Conservation (phyloP, 37 sponge, comb jelly and placozoan species). For the Beroe forskalii region DNA sequence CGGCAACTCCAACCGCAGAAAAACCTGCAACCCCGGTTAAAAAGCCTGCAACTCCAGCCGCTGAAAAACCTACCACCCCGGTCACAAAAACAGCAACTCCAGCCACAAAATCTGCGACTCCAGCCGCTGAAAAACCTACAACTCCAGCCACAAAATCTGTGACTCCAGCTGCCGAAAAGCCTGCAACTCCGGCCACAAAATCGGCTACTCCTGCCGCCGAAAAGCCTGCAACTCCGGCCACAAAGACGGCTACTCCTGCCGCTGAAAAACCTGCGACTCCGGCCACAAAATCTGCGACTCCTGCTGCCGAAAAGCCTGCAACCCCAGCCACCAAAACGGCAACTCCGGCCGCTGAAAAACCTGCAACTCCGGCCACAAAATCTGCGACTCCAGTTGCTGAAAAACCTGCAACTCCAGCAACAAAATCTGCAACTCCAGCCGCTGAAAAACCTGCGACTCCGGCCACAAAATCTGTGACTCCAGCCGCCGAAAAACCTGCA, state of each 20-base stretch:
- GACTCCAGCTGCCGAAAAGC: constrained; percentile 31
- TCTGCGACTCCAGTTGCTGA: too few species aligned
- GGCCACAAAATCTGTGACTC: too few species aligned
- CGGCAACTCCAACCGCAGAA: background rate
- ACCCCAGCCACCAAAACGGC: too few species aligned
- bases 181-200: constrained; percentile 41
- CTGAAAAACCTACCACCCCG: constrained; percentile 1
- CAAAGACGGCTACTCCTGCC: constrained; percentile 32
- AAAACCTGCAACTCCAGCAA: too few species aligned
- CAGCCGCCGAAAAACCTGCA: too few species aligned
- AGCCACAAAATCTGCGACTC: background rate
- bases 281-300: constrained; percentile 23
- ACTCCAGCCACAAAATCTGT: constrained; percentile 39
- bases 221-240: constrained; percentile 31
- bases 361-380: too few species aligned
- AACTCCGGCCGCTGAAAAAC: too few species aligned
- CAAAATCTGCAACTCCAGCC: too few species aligned
- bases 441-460: too few species aligned
- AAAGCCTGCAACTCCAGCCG: background rate
- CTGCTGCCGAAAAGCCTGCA: constrained; percentile 39
- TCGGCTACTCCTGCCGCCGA: constrained; percentile 17
- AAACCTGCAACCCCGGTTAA: background rate
- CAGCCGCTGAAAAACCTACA: constrained; percentile 58
- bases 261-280: constrained; percentile 23
- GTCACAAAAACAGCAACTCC: background rate